Base-by-base conservation (phyloP, 2,888 invertebrate species). In the Eugnorisma glareosa region DNA sequence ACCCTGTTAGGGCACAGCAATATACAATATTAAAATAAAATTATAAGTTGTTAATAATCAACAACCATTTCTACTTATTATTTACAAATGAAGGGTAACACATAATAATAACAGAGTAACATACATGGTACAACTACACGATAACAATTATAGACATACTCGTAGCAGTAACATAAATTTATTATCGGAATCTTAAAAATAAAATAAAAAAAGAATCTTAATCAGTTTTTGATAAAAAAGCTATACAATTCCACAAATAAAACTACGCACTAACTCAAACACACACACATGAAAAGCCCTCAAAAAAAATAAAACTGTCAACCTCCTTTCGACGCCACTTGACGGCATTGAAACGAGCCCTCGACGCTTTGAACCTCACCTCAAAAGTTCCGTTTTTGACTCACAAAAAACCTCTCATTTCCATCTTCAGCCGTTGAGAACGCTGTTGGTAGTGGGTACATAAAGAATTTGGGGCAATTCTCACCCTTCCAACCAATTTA, bases 361-460 rank as follows among this genome's bases (percentile, higher is more conserved):
- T 86, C 76, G 63, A 81, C 71, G 80, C 86, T 88, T 88, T 88
- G 88, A 88, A 80, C 82, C 85, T 81, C 64, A 70, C 76, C 81
- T 77, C 82, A 82, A 85, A 88, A 85, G 81, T 86, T 83, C 83
- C 86, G 79, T 80, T 86, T 84, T 86, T 73, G 78, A 79, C 82
- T 81, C 81, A 80, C 88, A 88, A 85, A 86, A 87, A 87, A 79
- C 63, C 83, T 72, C 83, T 88, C 88, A 88, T 88, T 86, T 88
- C 85, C 87, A 87, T 88, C 87, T 79, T 80, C 77, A 85, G 69
- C 48, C 66, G 37, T 66, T 57, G 48, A 79, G 57, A 82, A 81
- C 64, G 37, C 28, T 79, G 40, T 57, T 40, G 10, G 15, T 75
- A 67, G 18, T 75, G 63, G 51, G 66, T 73, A 79, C 21, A 81